Conservation (phyloP, 2,888 invertebrate species). For the Anarsia innoxiella region DNA sequence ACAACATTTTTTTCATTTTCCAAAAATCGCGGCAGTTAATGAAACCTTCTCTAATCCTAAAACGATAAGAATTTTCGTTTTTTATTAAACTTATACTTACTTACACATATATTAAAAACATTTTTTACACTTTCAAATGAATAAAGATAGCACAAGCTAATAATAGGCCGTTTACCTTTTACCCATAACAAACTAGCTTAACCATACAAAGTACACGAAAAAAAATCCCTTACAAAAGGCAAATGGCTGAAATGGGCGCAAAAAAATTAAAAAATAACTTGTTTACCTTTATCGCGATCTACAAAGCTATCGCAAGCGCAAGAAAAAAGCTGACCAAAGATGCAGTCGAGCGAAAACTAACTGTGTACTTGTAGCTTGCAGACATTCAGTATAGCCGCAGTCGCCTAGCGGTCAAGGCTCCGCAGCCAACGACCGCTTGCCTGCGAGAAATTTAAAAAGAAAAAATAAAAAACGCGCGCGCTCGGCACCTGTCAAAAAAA, state of each 20-base stretch:
- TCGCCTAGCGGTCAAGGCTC: slow-evolving; percentile 68
- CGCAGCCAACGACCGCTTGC: slow-evolving; percentile 41
- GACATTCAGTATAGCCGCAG: slow-evolving; percentile 59
- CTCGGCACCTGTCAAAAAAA: slow-evolving; percentile 50
- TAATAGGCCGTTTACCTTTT: too few species aligned
- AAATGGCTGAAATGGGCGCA: slow-evolving; percentile 5
- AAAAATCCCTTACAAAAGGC: slow-evolving; percentile 1
- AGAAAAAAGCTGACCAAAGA: slow-evolving; percentile 37
- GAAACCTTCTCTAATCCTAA: too few species aligned
- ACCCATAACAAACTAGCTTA: too few species aligned
- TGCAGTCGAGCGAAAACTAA: slow-evolving; percentile 69
- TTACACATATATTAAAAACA: too few species aligned
- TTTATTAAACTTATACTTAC: too few species aligned
- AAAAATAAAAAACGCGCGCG: slow-evolving; percentile 55
- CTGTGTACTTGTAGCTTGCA: slow-evolving; percentile 45
- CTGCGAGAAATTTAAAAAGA: slow-evolving; percentile 30
- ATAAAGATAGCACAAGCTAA: too few species aligned
- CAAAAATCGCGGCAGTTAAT: too few species aligned
- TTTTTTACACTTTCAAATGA: too few species aligned
- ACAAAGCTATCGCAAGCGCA: slow-evolving; percentile 10
- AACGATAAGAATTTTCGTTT: too few species aligned
- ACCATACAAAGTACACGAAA: neutral
- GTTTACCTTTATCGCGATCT: slow-evolving; percentile 12
- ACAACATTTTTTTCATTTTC: too few species aligned
- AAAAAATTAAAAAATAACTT: slow-evolving; percentile 8